Conservation (phyloP, 2,888 invertebrate genomes). For the Scrobipalpa costella region DNA sequence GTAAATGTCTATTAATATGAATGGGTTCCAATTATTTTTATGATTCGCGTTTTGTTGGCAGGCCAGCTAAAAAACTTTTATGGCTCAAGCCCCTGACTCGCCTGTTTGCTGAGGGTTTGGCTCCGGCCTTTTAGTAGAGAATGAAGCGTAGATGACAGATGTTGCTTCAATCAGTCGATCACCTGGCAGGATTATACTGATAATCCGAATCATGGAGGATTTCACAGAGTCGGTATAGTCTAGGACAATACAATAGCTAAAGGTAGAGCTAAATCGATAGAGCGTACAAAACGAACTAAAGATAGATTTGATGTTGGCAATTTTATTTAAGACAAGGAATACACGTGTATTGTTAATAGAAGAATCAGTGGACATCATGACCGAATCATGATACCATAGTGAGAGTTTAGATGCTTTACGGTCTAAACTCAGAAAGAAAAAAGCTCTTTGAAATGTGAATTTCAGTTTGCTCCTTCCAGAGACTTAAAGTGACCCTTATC, state of each 20-base stretch:
- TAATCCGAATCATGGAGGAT: background rate
- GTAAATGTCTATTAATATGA: constrained; percentile 82
- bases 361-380: no score
- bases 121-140: constrained; percentile 42
- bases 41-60: constrained; percentile 78
- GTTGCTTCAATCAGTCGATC: constrained; percentile 51
- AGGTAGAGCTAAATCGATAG: background rate
- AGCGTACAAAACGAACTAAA: background rate
- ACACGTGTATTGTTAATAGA: no score
- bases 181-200: constrained; percentile 45
- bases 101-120: constrained; percentile 61
- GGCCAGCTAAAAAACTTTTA: constrained; percentile 76
- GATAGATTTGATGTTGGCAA: no score
- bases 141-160: constrained; percentile 66
- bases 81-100: constrained; percentile 64
- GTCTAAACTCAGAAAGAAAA: no score
- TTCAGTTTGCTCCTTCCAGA: background rate
- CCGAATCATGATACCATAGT: no score
- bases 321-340: no score
- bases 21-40: constrained; percentile 81
- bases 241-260: background rate
- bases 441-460: no score
- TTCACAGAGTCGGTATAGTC: background rate
- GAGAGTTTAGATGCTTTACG: no score
- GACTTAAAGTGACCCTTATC: background rate